Evolutionary conservation across 2,797 vertebrate species (phyloP).

Genomic region (Coregonus ussuriensis): DNA sequence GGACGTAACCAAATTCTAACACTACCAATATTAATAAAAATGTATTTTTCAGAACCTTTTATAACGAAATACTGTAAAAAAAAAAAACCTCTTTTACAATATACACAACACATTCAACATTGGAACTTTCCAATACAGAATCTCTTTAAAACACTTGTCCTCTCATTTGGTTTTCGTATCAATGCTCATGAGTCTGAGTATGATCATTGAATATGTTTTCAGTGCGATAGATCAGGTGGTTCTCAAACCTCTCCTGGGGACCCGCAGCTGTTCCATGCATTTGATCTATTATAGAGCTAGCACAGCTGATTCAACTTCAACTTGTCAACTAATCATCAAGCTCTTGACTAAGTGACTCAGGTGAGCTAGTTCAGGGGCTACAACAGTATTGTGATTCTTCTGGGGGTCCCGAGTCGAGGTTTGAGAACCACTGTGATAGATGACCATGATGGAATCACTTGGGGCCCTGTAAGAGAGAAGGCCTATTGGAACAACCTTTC

Average conservation of each 20-base stretch:
- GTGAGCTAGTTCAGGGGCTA: no score
- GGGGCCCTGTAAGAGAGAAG: constrained; percentile 5
- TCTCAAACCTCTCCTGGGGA: no score
- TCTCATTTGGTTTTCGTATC: constrained; percentile 55
- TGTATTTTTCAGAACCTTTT: constrained; percentile 46
- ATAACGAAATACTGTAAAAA: constrained; percentile 35
- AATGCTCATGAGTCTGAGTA: constrained; percentile 51
- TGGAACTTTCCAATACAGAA: constrained; percentile 35
- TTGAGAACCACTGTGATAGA: no score
- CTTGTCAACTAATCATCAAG: no score
- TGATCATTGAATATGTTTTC: neutral
- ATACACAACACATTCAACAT: constrained; percentile 62
- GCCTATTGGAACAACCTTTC: neutral
- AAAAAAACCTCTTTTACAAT: constrained; percentile 30
- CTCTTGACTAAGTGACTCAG: no score
- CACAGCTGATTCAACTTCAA: no score
- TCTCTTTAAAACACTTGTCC: constrained; percentile 31
- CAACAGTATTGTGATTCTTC: no score
- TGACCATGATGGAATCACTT: constrained; percentile 4
- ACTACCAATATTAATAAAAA: constrained; percentile 28
- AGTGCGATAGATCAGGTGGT: neutral
- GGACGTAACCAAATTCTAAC: neutral
- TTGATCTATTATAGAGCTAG: no score
- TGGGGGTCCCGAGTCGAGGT: no score
- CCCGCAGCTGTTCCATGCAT: no score